A percentile compares a stretch with the other conserved stretches of the same genome.
phyloP scores from a whole-genome alignment of 2,797 vertebrate genomes.

The Hipposideros larvatus region DNA sequence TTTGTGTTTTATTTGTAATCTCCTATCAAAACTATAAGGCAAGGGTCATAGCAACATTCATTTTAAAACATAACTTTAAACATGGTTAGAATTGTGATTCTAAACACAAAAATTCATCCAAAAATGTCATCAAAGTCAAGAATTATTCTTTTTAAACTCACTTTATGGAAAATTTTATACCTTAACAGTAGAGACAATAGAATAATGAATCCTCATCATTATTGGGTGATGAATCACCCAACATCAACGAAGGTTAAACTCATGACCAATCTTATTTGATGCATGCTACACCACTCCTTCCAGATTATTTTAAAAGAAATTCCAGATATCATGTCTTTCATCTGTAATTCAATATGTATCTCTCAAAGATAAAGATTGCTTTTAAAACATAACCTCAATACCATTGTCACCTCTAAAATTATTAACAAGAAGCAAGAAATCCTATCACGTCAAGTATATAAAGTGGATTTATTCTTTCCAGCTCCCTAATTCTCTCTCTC shows the following conservation, averaged over 20 bases:
- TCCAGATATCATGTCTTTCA: not conserved
- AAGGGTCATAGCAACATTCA: not conserved
- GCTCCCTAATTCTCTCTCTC: not conserved
- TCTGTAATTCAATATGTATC: not conserved
- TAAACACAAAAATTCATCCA: not conserved
- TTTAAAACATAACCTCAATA: not conserved
- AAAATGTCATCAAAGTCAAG: not conserved
- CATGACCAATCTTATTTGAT: not conserved
- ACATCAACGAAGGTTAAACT: not conserved
- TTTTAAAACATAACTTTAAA: not conserved
- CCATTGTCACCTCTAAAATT: not conserved
- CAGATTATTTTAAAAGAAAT: not conserved
- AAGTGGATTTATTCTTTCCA: not conserved
- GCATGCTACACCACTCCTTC: not conserved
- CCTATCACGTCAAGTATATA: not conserved
- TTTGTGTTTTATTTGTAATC: not conserved
- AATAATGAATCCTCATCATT: not conserved
- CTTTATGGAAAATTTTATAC: not conserved
- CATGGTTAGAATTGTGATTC: not conserved
- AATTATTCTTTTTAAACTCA: not conserved
- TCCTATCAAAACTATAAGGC: not conserved
- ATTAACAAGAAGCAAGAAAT: not conserved
- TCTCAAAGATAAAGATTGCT: not conserved
- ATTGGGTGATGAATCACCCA: too few species aligned
- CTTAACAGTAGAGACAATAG: not conserved